Evolutionary conservation across 2,888 invertebrate genomes (phyloP).

Genomic region (Sclerodermus sp.): DNA sequence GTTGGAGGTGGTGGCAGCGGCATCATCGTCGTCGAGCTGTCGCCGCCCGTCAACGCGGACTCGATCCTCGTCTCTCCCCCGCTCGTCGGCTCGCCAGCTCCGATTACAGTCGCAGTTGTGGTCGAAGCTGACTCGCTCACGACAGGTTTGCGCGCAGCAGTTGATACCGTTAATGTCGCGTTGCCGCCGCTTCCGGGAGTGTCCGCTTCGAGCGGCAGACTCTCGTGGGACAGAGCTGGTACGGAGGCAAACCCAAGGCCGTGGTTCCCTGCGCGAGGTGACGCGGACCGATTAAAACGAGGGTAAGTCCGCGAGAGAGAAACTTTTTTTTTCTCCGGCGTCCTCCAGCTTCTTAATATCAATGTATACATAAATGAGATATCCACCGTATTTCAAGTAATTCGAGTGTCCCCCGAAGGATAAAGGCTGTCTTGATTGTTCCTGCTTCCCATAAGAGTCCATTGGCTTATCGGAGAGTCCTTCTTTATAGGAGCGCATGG

Average conservation of each 20-base stretch:
- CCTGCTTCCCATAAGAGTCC: not conserved
- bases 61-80: conserved; percentile 14
- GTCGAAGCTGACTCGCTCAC: conserved; percentile 11
- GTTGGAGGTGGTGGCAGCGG: no score
- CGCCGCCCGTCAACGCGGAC: not conserved
- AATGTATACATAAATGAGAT: not conserved
- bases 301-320: no score
- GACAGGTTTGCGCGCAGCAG: conserved; percentile 12
- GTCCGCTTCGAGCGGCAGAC: conserved; percentile 22
- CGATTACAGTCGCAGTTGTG: conserved; percentile 6
- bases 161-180: conserved; percentile 7
- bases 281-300: no score
- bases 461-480: not conserved
- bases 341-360: not conserved
- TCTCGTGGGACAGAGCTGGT: conserved; percentile 18
- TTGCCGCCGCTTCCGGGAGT: conserved; percentile 14
- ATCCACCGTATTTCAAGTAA: conserved; percentile 38
- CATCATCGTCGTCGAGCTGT: conserved; percentile 7
- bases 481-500: not conserved
- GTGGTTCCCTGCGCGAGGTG: conserved; percentile 32
- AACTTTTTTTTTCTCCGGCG: not conserved
- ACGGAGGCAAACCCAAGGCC: conserved; percentile 29
- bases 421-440: conserved; percentile 22
- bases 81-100: conserved; percentile 17
- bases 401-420: conserved; percentile 35